These are phyloP conservation scores for Aphelinus atriplicis DNA, from an alignment of 1,140 invertebrate species.

Conservation along the genomic window DNA sequence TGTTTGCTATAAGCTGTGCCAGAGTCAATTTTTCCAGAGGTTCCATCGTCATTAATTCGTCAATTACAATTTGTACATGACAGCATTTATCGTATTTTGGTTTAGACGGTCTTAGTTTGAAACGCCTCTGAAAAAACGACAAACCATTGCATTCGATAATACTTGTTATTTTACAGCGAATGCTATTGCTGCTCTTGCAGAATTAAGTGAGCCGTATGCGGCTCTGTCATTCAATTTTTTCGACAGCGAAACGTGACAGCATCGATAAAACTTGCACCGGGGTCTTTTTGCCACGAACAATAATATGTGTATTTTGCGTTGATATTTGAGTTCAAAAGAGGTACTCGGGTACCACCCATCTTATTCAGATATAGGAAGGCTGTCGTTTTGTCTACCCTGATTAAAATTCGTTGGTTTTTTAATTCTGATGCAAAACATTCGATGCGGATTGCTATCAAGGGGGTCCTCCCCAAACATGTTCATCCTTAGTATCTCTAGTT, in stretches of 20 bases:
- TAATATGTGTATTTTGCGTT: too few relatives aligned
- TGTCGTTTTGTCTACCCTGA: not conserved
- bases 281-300: too few relatives aligned
- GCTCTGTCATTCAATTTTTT: not conserved
- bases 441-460: too few relatives aligned
- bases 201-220: slow-evolving; percentile 4
- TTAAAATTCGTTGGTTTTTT: not conserved
- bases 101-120: slow-evolving; percentile 21
- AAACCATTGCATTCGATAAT: not conserved
- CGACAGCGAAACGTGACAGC: too few relatives aligned
- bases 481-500: too few relatives aligned
- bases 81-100: slow-evolving; percentile 35
- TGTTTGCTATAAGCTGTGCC: slow-evolving; percentile 28
- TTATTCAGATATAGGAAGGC: too few relatives aligned
- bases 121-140: slow-evolving; percentile 32
- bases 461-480: too few relatives aligned
- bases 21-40: slow-evolving; percentile 11
- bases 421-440: not conserved
- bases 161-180: not conserved
- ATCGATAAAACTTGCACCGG: too few relatives aligned
- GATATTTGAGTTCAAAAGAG: too few relatives aligned
- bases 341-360: too few relatives aligned
- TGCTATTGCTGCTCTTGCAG: not conserved
- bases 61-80: slow-evolving; percentile 42
- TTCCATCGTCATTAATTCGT: slow-evolving; percentile 31